These are phyloP conservation scores for Athetis lepigone DNA, from an alignment of 2,888 invertebrate species.

Conservation along the genomic window DNA sequence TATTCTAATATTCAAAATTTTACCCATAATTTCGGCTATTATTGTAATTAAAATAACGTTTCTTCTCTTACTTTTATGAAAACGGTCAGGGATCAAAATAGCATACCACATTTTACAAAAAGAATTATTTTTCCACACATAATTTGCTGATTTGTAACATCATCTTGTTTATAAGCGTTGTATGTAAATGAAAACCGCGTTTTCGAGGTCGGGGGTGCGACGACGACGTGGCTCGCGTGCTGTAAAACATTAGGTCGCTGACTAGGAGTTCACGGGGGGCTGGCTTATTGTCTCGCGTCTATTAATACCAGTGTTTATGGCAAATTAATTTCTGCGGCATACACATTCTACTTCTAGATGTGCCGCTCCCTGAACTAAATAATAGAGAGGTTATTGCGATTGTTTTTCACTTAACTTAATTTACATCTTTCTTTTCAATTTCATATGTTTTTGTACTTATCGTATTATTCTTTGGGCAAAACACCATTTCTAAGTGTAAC, in stretches of 20 bases:
- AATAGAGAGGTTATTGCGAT: conserved; percentile 17
- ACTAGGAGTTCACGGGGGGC: conserved; percentile 81
- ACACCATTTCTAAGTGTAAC: conserved; percentile 25
- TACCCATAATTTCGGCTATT: background rate
- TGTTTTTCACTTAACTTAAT: conserved; percentile 3
- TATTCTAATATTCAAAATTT: too few species aligned
- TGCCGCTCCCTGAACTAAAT: conserved; percentile 27
- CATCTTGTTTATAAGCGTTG: conserved; percentile 72
- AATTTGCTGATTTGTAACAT: conserved; percentile 61
- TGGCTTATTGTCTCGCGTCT: conserved; percentile 88
- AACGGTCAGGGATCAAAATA: background rate
- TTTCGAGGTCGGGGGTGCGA: conserved; percentile 80
- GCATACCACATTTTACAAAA: background rate
- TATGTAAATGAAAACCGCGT: conserved; percentile 79
- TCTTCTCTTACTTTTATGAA: background rate
- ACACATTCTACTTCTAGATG: conserved; percentile 56
- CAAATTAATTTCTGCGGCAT: conserved; percentile 83
- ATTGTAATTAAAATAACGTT: background rate
- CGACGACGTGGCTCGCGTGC: conserved; percentile 82
- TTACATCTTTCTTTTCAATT: conserved; percentile 9
- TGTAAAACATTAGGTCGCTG: conserved; percentile 82
- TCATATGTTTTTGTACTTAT: conserved; percentile 9
- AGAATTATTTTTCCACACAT: conserved; percentile 14
- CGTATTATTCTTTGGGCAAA: conserved; percentile 26
- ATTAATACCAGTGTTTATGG: conserved; percentile 86